phyloP scores from a whole-genome alignment of 2,888 invertebrate genomes.

The Biston betularia region DNA sequence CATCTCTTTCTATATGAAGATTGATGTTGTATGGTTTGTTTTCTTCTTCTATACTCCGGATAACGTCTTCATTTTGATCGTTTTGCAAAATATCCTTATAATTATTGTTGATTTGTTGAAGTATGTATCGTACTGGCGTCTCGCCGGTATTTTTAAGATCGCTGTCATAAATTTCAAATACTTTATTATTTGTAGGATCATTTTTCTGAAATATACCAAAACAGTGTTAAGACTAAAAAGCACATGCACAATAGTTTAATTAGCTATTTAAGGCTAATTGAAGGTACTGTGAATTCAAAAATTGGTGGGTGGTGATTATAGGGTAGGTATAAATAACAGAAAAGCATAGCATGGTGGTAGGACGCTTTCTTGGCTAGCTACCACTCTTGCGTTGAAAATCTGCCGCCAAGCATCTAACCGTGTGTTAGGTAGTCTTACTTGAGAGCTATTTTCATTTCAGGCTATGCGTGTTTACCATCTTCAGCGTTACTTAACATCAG shows the following conservation, averaged over 20 bases:
- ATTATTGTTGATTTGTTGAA: slow-evolving; percentile 7
- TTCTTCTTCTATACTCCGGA: not conserved
- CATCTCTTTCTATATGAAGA: not conserved
- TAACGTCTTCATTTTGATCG: not conserved
- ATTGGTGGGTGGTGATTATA: too few relatives aligned
- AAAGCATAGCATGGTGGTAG: too few relatives aligned
- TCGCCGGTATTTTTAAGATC: not conserved
- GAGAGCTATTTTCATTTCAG: too few relatives aligned
- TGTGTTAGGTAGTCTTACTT: too few relatives aligned
- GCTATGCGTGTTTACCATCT: too few relatives aligned
- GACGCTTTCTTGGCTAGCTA: too few relatives aligned
- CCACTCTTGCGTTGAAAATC: too few relatives aligned
- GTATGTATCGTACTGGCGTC: not conserved
- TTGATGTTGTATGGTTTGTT: not conserved
- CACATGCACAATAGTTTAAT: not conserved
- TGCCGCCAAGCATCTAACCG: too few relatives aligned
- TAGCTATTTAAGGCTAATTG: not conserved
- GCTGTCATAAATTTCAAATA: slow-evolving; percentile 9
- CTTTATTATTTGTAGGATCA: not conserved
- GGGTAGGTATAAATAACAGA: too few relatives aligned
- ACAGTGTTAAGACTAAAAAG: not conserved
- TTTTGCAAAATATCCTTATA: not conserved
- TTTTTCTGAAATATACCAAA: slow-evolving; percentile 3
- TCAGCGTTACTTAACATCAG: too few relatives aligned
- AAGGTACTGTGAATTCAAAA: not conserved